A percentile compares a stretch with the other conserved stretches of the same genome.
Evolutionary conservation across 1,140 invertebrate species (phyloP).

Genomic region (Acarapis woodi): DNA sequence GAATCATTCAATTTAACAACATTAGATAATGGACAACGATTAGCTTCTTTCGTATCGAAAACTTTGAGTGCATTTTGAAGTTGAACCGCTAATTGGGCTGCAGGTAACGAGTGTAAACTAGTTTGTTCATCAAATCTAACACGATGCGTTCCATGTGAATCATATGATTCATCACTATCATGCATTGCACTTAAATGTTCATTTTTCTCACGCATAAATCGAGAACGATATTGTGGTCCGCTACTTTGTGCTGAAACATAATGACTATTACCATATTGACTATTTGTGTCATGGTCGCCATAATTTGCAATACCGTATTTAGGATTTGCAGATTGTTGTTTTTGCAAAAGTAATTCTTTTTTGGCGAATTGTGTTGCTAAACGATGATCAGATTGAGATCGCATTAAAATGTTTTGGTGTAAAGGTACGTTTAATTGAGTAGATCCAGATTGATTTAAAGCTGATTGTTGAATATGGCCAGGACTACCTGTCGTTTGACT

Average conservation of each 20-base stretch:
- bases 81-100: too few relatives aligned
- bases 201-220: constrained; percentile 28
- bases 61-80: constrained; percentile 26
- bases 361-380: constrained; percentile 43
- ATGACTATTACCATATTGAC: not conserved
- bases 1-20: constrained; percentile 65
- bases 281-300: constrained; percentile 1
- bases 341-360: not conserved
- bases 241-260: not conserved
- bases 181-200: constrained; percentile 22
- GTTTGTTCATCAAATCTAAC: constrained; percentile 22
- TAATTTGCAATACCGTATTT: not conserved
- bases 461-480: not conserved
- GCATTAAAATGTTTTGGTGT: constrained; percentile 29
- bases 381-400: constrained; percentile 73
- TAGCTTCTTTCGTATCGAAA: constrained; percentile 59
- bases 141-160: constrained; percentile 9
- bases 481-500: not conserved
- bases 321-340: not conserved
- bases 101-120: constrained; percentile 1
- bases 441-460: not conserved
- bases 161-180: constrained; percentile 8
- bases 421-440: constrained; percentile 7
- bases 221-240: constrained; percentile 32
- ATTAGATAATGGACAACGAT: constrained; percentile 55